Conservation (phyloP, 53 echinoderm and acorn worm species). For the Mesocentrotus franciscanus region DNA sequence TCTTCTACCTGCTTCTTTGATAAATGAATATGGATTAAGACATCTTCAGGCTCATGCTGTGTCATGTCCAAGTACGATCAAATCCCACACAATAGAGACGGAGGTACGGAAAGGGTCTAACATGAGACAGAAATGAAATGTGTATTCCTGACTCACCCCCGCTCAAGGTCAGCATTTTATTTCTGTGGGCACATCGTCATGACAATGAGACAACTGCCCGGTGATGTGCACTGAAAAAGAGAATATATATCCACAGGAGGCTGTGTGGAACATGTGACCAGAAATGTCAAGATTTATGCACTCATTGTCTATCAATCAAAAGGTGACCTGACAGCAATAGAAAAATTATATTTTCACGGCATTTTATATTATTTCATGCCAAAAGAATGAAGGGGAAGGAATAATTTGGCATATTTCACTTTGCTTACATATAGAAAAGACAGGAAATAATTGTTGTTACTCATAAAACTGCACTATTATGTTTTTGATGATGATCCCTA, state of each 20-base stretch:
- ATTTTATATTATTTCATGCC: no score
- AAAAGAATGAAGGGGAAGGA: not conserved
- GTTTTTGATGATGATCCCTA: not conserved
- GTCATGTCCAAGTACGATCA: not conserved
- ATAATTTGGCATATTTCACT: not conserved
- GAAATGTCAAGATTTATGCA: not conserved
- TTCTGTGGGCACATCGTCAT: slow-evolving; percentile 16
- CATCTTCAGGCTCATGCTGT: not conserved
- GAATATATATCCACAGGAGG: not conserved
- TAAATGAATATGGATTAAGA: not conserved
- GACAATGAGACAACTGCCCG: slow-evolving; percentile 46
- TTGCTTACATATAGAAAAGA: not conserved
- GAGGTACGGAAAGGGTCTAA: not conserved
- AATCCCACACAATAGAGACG: not conserved
- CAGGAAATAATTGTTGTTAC: not conserved
- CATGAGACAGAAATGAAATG: not conserved
- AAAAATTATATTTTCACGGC: not conserved
- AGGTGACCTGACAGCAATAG: not conserved
- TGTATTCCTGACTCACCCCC: slow-evolving; percentile 16
- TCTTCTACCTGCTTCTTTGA: not conserved
- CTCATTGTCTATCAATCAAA: not conserved
- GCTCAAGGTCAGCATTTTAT: slow-evolving; percentile 25
- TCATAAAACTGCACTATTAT: not conserved
- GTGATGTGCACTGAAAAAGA: not conserved
- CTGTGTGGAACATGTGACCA: not conserved